Base-by-base conservation (phyloP, 2,797 vertebrate genomes). In the Ammospiza maritima region DNA sequence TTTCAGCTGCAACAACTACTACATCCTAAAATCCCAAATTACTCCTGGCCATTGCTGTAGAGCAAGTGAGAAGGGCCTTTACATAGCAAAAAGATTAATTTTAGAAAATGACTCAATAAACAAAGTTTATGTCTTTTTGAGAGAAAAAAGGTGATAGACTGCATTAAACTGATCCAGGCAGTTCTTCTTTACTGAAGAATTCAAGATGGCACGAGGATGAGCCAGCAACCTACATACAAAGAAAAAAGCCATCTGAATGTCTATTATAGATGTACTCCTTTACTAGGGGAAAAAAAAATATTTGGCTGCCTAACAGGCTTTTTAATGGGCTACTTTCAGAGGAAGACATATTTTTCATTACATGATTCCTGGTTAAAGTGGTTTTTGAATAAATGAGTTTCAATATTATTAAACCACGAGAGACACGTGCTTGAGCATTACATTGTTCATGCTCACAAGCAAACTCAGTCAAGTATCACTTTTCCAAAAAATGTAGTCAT, bases 81-180 rank as follows among this genome's bases (percentile, higher is more conserved):
- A 73, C 67, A 94, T 6, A 79, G 50, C 18, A 88, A 94, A 94
- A 92, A 76, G 23, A 60, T 22, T 89, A 84, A 77, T 96, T 84
- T 95, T 57, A 96, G 57, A 96, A 94, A 94, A 81, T 29, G 20
- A 93, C 89, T 92, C 85, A 96, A 92, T 95, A 95, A 64, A 75
- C 66, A 67, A 89, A 27, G 25, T 64, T 89, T 67, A 76, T 58
- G 40, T 48, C 85, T 84, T 95, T 97, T 76, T 96, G 78, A 96
- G 87, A 96, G 72, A 66, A 89, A 65, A 85, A 81, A 61, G 17
- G 21, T 70, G 29, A 70, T 79, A 64, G 69, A 77, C 34, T 62
- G n/a, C 60, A 94, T 17, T 79, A 34, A 62, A 87, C 6, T 73
- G 79, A 93, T 80, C 85, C 11, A 69, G 56, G n/a, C 57, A 85